phyloP scores from a whole-genome alignment of 2,888 invertebrate species.

The Rhagonycha lutea region DNA sequence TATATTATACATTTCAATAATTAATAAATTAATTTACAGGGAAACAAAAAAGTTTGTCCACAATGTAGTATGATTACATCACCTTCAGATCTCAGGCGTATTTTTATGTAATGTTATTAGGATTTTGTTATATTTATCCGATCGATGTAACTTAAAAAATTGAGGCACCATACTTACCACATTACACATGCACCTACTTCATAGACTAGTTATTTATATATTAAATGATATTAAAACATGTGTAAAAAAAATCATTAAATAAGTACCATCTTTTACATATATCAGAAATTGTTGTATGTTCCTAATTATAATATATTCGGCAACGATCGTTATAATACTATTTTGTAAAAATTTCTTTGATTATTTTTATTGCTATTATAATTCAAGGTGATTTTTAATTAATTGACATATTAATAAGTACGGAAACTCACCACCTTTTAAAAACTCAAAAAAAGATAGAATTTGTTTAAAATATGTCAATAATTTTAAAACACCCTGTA shows the following conservation, averaged over 20 bases:
- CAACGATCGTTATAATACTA: conserved; percentile 1
- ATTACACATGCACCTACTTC: conserved; percentile 28
- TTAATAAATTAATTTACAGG: conserved; percentile 55
- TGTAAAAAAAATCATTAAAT: conserved; percentile 18
- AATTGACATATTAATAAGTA: not conserved
- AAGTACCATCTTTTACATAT: conserved; percentile 14
- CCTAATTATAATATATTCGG: conserved; percentile 12
- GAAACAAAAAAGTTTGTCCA: conserved; percentile 90
- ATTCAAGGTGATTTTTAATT: not conserved
- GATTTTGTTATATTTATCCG: conserved; percentile 27
- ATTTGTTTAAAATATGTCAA: conserved; percentile 3
- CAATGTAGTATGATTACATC: conserved; percentile 94
- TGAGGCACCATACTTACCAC: conserved; percentile 34
- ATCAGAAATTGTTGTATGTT: conserved; percentile 26
- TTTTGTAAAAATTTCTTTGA: not conserved
- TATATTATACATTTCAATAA: not conserved
- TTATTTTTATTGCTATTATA: not conserved
- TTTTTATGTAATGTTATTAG: conserved; percentile 73
- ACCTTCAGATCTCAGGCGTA: conserved; percentile 81
- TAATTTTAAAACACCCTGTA: conserved; percentile 7
- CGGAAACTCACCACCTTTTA: not conserved
- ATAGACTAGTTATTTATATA: conserved; percentile 20
- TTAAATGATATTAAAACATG: conserved; percentile 19
- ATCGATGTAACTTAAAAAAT: conserved; percentile 30
- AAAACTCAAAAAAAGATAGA: not conserved